Evolutionary conservation across 2,888 invertebrate genomes (phyloP), one percentile per base, ranked within the genome.

Genomic region (Stegana nigrithorax): DNA sequence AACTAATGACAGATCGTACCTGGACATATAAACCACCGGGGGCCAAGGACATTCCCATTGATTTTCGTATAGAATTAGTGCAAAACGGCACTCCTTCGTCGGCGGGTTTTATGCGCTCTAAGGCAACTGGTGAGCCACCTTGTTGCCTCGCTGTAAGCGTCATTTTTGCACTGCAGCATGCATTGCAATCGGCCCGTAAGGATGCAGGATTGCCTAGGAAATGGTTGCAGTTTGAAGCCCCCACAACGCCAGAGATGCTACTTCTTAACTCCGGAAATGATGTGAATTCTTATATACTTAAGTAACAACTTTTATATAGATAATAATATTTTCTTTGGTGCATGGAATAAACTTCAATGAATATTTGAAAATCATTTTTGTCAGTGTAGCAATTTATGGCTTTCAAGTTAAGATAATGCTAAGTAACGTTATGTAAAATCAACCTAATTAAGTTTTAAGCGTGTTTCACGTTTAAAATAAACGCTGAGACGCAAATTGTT

Each of bases 21-120:
- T 95, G 94, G 94, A 91, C 88, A 32, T 93, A 93, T 75, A 92
- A 92, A 71, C 89, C 90, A 1, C 92, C 92, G 0, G 91, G 91
- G 0, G 88, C 89, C 0, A 92, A 91, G 73, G 93, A 93, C 72
- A 92, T 93, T 73, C 93, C 93, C 0, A 88, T 90, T 12, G 91
- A 93, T 80, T 91, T 93, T 71, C 88, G 92, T 64, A 85, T 93
- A 2, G 89, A 89, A 67, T 89, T 93, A 65, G 85, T 89, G 14
- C 89, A 89, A 69, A 91, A 92, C 71, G 87, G 88, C 19, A 87
- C 87, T 6, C 19, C 29, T 39, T 92, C 92, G 81, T 87, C 88
- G 0, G 75, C 84, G 10, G 92, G 92, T 17, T 89, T 92, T 7
- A 83, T 92, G 58, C 88, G 92, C 63, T 92, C 92, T 0, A 93